Conservation (phyloP, 2,888 invertebrate species). For the Salticus scenicus region DNA sequence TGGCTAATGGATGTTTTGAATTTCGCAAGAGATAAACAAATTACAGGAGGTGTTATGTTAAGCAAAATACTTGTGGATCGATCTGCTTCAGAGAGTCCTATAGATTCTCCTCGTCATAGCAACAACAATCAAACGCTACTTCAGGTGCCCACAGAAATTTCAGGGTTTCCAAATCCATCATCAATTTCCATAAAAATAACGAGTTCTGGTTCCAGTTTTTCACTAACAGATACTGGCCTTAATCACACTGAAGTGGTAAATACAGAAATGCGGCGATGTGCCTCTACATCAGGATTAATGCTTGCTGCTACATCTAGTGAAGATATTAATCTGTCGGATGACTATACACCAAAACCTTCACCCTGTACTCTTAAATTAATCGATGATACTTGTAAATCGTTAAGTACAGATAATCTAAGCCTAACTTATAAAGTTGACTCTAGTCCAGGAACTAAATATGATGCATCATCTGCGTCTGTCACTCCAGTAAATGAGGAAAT, state of each 20-base stretch:
- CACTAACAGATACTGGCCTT: slow-evolving; percentile 24
- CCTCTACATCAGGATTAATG: slow-evolving; percentile 62
- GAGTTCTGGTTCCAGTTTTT: slow-evolving; percentile 46
- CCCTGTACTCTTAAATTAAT: slow-evolving; percentile 78
- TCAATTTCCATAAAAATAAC: slow-evolving; percentile 47
- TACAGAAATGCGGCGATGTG: slow-evolving; percentile 63
- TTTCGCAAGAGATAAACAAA: slow-evolving; percentile 88
- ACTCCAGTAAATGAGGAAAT: slow-evolving; percentile 44
- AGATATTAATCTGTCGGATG: not conserved
- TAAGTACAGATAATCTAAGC: slow-evolving; percentile 45
- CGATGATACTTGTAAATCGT: slow-evolving; percentile 32
- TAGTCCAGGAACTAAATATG: not conserved
- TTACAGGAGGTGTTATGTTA: slow-evolving; percentile 76
- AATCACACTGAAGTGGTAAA: not conserved
- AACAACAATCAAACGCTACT: slow-evolving; percentile 25
- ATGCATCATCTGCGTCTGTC: not conserved
- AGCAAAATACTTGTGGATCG: slow-evolving; percentile 24
- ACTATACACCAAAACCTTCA: not conserved
- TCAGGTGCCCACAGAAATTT: slow-evolving; percentile 37
- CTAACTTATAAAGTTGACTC: slow-evolving; percentile 48
- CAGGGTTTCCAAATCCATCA: not conserved
- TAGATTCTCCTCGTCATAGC: slow-evolving; percentile 37
- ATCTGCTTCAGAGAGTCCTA: slow-evolving; percentile 35
- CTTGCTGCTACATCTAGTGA: not conserved
- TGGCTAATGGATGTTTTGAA: slow-evolving; percentile 98